These are phyloP conservation scores for Drosophila longiperda DNA, from an alignment of 2,888 invertebrate genomes.

Conservation along the genomic window DNA sequence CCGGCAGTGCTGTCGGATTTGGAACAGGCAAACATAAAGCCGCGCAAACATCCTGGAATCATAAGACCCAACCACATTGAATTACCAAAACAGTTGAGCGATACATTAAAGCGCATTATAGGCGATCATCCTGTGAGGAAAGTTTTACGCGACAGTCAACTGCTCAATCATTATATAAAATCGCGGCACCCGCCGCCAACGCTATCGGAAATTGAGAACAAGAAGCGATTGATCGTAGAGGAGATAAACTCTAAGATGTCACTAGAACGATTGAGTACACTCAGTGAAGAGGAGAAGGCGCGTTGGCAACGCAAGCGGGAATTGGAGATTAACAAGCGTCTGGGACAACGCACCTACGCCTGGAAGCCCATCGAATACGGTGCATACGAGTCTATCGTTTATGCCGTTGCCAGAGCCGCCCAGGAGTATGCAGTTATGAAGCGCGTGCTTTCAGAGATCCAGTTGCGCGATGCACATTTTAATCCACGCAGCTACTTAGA, in stretches of 20 bases:
- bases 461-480: conserved; percentile 88
- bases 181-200: conserved; percentile 89
- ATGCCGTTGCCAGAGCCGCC: conserved; percentile 89
- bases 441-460: conserved; percentile 91
- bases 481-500: conserved; percentile 92
- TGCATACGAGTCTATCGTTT: conserved; percentile 88
- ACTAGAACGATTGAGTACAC: conserved; percentile 56
- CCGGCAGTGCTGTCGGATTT: conserved; percentile 68
- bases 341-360: conserved; percentile 88
- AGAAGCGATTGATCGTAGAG: conserved; percentile 70
- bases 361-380: conserved; percentile 92
- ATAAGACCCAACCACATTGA: conserved; percentile 86
- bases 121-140: conserved; percentile 87
- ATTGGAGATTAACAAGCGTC: conserved; percentile 86
- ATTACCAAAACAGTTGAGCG: conserved; percentile 88
- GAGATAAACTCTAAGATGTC: conserved; percentile 77
- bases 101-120: conserved; percentile 86
- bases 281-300: conserved; percentile 83
- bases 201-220: conserved; percentile 77
- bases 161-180: conserved; percentile 87
- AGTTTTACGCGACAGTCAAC: conserved; percentile 86
- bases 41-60: conserved; percentile 90
- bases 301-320: conserved; percentile 86
- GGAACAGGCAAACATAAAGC: conserved; percentile 85
- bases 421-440: conserved; percentile 91